Evolutionary conservation across 92 coral and sea anemone species (phyloP).

Genomic region (Porites evermanni): DNA sequence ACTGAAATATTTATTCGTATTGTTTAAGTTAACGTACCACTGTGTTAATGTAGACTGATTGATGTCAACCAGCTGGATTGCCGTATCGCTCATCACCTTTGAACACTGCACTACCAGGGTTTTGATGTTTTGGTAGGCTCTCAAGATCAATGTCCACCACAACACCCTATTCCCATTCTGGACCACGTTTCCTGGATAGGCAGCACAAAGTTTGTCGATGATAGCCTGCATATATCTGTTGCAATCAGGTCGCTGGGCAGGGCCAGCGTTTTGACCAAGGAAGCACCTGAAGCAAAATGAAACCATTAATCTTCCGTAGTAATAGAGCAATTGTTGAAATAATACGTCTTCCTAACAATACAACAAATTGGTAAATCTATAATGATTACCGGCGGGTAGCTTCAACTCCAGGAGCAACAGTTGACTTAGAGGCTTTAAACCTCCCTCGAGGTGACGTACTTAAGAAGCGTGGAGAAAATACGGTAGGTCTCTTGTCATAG

Average conservation of each 20-base stretch:
- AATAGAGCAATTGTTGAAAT: background rate
- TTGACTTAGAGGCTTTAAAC: conserved; percentile 38
- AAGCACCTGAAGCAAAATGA: conserved; percentile 44
- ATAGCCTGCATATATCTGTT: conserved; percentile 70
- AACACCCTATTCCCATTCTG: too few relatives aligned
- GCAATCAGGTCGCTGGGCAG: conserved; percentile 74
- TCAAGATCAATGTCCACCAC: too few relatives aligned
- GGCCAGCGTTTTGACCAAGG: conserved; percentile 58
- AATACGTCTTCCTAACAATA: background rate
- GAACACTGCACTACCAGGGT: too few relatives aligned
- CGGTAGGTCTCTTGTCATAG: conserved; percentile 52
- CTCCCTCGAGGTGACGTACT: conserved; percentile 22
- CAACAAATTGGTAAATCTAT: too few relatives aligned
- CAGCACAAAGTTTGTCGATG: conserved; percentile 6
- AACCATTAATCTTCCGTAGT: background rate
- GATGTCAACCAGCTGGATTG: too few relatives aligned
- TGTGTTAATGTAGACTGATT: too few relatives aligned
- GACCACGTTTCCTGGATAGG: too few relatives aligned
- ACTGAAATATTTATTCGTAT: too few relatives aligned
- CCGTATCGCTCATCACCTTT: too few relatives aligned
- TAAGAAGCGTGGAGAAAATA: conserved; percentile 21
- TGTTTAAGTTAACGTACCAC: too few relatives aligned
- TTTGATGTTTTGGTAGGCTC: too few relatives aligned
- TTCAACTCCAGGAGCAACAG: conserved; percentile 57
- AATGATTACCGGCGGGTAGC: conserved; percentile 42